A percentile compares a stretch with the other conserved stretches of the same genome.
These are phyloP conservation scores for Xiphorhynchus erythropygius DNA, from an alignment of 2,797 vertebrate species.

Conservation along the genomic window DNA sequence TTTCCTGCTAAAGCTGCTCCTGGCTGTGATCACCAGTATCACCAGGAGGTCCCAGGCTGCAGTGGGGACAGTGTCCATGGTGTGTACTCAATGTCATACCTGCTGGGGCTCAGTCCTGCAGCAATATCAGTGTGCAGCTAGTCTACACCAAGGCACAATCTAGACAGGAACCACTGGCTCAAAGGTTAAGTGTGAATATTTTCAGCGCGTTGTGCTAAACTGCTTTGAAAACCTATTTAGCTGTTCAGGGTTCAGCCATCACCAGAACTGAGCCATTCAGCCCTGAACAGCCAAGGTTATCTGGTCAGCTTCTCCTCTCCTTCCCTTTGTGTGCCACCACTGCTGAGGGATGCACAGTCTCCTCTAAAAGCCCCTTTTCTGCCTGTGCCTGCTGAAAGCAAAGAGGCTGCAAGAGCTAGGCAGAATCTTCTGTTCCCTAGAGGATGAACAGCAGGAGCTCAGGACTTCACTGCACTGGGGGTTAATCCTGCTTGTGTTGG, in stretches of 20 bases:
- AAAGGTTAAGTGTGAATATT: background rate
- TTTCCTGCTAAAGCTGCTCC: background rate
- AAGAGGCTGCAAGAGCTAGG: background rate
- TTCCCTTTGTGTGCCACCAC: background rate
- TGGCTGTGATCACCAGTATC: background rate
- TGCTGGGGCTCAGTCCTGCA: background rate
- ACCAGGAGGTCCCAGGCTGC: background rate
- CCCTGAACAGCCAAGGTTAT: background rate
- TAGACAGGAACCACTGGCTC: background rate
- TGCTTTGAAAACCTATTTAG: background rate
- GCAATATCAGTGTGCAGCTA: background rate
- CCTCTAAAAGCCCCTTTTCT: background rate
- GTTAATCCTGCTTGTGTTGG: background rate
- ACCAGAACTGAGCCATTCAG: background rate
- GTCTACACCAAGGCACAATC: background rate
- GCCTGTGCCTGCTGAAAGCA: background rate
- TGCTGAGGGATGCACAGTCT: background rate
- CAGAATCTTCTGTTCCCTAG: background rate
- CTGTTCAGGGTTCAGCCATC: background rate
- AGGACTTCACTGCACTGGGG: background rate
- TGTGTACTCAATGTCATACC: background rate
- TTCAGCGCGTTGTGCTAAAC: background rate
- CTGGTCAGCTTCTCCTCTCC: background rate
- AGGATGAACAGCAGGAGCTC: background rate
- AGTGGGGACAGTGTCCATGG: background rate